Base-by-base conservation (phyloP, 2,113 vertebrate species). In the Sapayoa aenigma region DNA sequence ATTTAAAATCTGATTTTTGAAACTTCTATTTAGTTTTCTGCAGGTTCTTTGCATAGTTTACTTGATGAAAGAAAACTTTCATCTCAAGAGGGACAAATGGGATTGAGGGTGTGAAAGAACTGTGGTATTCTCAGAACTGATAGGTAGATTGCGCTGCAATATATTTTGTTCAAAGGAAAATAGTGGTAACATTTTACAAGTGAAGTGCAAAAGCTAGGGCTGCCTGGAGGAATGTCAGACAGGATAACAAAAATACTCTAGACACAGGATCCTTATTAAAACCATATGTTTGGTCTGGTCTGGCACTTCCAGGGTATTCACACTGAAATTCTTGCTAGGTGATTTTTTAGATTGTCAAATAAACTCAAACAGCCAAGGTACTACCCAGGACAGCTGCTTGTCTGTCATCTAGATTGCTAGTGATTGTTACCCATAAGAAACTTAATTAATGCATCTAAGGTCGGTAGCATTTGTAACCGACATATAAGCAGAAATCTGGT, bases 1-100 rank as follows among this genome's bases (percentile, higher is more conserved):
- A 30, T 31, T 94, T 89, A 74, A 49, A 13, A 39, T 31, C 89
- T 91, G 58, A 86, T 93, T 95, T 93, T 95, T 85, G 46, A 67
- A 81, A 67, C 15, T 72, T 35, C 30, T 86, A 7, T 52, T 92
- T 89, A 53, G 12, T 12, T 84, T 92, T 85, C 53, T 72, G 39
- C 25, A n/a, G 37, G 21, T 23, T 66, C 9, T 80, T 52, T 73
- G 27, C 39, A 44, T 56, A 2, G 1, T 92, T 94, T 93, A 28
- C 18, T 66, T 41, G 12, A 42, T 60, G 89, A 46, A 68, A 73
- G 18, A 58, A 52, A 37, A 41, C 30, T 56, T 84, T 63, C 30
- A 23, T 82, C 67, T 87, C 50, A 72, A 4, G 58, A 84, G 30
- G 72, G 30, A 69, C 52, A 91, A 83, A 67, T 33, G 24, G 30